Evolutionary conservation across 1,140 invertebrate genomes (phyloP).

Genomic region (Pseudachorutes palmiensis): DNA sequence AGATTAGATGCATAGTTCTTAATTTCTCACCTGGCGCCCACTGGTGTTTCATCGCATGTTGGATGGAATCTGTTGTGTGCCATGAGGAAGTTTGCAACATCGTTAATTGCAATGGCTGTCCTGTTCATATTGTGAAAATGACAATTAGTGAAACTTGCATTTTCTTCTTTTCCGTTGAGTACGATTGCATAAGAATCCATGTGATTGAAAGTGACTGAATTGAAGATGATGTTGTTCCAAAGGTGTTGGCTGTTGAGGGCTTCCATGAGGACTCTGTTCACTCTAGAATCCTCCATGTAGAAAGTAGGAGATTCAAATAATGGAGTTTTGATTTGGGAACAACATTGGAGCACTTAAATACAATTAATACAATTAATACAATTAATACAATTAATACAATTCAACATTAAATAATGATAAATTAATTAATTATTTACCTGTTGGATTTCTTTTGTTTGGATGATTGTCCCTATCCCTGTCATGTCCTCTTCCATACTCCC

Average conservation of each 20-base stretch:
- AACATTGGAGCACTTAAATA: background rate
- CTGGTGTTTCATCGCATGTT: background rate
- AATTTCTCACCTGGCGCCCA: background rate
- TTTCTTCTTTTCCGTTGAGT: background rate
- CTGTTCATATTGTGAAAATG: background rate
- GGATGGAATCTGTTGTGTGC: background rate
- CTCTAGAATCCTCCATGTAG: conserved; percentile 1
- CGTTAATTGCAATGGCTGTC: background rate
- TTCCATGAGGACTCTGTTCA: background rate
- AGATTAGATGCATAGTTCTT: background rate
- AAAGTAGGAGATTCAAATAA: background rate
- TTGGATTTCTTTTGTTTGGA: background rate
- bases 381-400: no score
- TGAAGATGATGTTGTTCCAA: background rate
- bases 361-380: no score
- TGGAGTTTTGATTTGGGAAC: background rate
- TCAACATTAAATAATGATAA: background rate
- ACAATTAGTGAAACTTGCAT: conserved; percentile 9
- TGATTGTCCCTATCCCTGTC: background rate
- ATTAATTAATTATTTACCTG: background rate
- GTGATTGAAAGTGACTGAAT: background rate
- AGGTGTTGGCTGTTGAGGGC: background rate
- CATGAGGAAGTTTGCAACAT: background rate
- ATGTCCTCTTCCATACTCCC: background rate
- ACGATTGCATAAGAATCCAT: background rate